Conservation (phyloP, 1,140 invertebrate genomes). For the Drosophila ercepeae region DNA sequence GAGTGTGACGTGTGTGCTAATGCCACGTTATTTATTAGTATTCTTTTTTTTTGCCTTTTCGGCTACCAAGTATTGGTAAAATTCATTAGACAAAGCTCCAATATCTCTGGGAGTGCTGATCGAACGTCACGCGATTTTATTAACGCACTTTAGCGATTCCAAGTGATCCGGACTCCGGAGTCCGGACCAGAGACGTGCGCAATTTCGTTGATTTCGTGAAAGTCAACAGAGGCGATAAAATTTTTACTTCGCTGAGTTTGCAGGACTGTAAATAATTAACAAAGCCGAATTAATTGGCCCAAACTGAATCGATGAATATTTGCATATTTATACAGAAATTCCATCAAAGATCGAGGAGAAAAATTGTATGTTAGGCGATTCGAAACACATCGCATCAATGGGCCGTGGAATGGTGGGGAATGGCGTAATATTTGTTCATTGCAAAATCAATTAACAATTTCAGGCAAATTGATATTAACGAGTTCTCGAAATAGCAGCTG, state of each 20-base stretch:
- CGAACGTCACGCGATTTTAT: conserved; percentile 60
- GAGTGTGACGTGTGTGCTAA: conserved; percentile 61
- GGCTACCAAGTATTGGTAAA: conserved; percentile 26
- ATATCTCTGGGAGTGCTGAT: conserved; percentile 36
- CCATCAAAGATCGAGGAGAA: conserved; percentile 20
- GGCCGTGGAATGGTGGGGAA: conserved; percentile 33
- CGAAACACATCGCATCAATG: conserved; percentile 21
- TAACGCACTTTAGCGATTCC: conserved; percentile 61
- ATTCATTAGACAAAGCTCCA: conserved; percentile 55
- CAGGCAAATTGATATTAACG: conserved; percentile 82
- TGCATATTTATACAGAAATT: conserved; percentile 52
- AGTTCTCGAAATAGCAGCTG: conserved; percentile 72
- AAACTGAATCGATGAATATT: conserved; percentile 48
- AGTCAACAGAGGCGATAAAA: conserved; percentile 62
- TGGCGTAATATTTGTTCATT: conserved; percentile 82
- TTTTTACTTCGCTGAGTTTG: conserved; percentile 34
- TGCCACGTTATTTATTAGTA: conserved; percentile 48
- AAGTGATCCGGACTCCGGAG: conserved; percentile 35
- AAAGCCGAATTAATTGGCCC: conserved; percentile 58
- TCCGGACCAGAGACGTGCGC: conserved; percentile 55
- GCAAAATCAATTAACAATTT: conserved; percentile 83
- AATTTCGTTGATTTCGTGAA: conserved; percentile 68
- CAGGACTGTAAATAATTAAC: conserved; percentile 66
- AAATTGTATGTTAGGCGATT: conserved; percentile 1
- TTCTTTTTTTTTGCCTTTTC: conserved; percentile 16